phyloP scores from a whole-genome alignment of 2,113 vertebrate species.

The Danionella cerebrum region DNA sequence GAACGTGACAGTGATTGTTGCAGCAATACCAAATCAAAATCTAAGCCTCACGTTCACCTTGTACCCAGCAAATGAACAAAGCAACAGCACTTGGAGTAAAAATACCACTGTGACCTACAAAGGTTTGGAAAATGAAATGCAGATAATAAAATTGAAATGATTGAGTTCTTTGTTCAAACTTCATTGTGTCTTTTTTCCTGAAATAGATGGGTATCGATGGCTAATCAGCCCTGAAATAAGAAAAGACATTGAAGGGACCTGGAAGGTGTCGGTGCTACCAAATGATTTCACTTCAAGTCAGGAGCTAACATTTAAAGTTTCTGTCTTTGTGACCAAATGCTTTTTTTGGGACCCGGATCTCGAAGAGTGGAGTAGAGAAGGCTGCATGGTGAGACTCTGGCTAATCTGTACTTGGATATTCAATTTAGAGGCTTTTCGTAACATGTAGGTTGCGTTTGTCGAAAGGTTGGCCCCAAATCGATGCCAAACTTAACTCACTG shows the following conservation, averaged over 20 bases:
- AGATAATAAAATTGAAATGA: background rate
- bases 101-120: slow-evolving; percentile 31
- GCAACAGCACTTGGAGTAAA: background rate
- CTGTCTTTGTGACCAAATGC: slow-evolving; percentile 53
- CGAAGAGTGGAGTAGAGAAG: slow-evolving; percentile 51
- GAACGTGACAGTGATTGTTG: slow-evolving; percentile 47
- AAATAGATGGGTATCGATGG: slow-evolving; percentile 58
- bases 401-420: background rate
- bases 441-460: background rate
- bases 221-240: slow-evolving; percentile 62
- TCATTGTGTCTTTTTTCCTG: slow-evolving; percentile 7
- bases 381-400: slow-evolving; percentile 56
- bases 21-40: slow-evolving; percentile 38
- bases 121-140: slow-evolving; percentile 39
- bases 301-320: slow-evolving; percentile 39
- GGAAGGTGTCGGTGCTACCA: slow-evolving; percentile 49
- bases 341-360: slow-evolving; percentile 52
- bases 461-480: slow-evolving; percentile 65
- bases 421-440: background rate
- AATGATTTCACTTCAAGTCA: slow-evolving; percentile 28
- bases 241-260: slow-evolving; percentile 34
- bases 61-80: slow-evolving; percentile 24
- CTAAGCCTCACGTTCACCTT: slow-evolving; percentile 47
- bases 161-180: too few relatives aligned
- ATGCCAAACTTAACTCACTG: slow-evolving; percentile 59